Base-by-base conservation (phyloP, 37 sponge, comb jelly and placozoan genomes). In the Axinella damicornis region DNA sequence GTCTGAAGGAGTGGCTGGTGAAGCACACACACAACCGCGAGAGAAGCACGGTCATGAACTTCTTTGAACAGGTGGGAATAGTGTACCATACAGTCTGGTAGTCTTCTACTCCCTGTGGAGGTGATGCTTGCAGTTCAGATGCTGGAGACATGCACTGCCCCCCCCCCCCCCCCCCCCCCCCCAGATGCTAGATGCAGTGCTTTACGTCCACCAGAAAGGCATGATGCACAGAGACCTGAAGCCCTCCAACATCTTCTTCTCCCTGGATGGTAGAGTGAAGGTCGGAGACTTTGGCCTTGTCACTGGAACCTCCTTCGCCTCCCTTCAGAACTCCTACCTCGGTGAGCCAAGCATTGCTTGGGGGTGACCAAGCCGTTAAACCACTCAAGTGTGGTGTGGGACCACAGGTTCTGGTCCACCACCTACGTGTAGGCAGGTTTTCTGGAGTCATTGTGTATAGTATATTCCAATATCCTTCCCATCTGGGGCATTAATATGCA, bases 211-310 rank as follows among this genome's bases (percentile, higher is more conserved):
- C 75, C 56, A 71, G 22, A 89, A 94, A 28, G 87, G 85, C 0
- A 83, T 95, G 77, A 97, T 97, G 81, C 97, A 97, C 68, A 69
- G 97, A 56, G 97, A 97, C 70, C 82, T 97, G 54, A 97, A 95
- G 79, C 97, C 97, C 17, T 86, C 91, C n/a, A 97, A 97, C 84
- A 92, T 97, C 40, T 94, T 97, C 59, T 94, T 97, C 81, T 75
- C 95, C 0, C 80, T 81, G 54, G 87, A 92, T 83, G 97, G 95
- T 5, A 36, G 58, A n/a, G 84, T 97, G 39, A 97, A 97, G 77
- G 87, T 97, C 57, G 95, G 95, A 36, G 97, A 97, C 67, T 97
- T 97, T 89, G 97, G 97, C 28, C 72, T 97, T n/a, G 97, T 91
- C 28, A 94, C 92, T 69, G 89, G 85, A 27, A 63, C 78, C 34